These are phyloP conservation scores for Mandrillus leucophaeus DNA, from an alignment of 2,113 vertebrate genomes.

Conservation along the genomic window DNA sequence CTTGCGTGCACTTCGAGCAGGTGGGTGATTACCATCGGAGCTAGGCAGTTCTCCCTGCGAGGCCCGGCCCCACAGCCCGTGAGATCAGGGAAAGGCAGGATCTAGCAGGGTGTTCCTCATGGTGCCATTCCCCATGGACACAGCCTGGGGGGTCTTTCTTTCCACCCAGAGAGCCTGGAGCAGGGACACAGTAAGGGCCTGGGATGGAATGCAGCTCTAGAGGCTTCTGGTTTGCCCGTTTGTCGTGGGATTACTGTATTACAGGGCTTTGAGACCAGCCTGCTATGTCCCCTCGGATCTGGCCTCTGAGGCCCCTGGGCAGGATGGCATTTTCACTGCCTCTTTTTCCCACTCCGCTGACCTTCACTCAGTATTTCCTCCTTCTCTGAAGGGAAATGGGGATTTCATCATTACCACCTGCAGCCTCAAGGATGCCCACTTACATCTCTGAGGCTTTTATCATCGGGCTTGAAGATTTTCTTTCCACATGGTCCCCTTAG, in stretches of 20 bases:
- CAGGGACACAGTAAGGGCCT: background rate
- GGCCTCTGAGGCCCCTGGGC: background rate
- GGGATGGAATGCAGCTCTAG: background rate
- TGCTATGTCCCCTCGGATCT: background rate
- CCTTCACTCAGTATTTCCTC: background rate
- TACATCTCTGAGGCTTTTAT: background rate
- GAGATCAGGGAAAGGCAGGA: background rate
- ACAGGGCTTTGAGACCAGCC: background rate
- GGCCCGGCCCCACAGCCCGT: background rate
- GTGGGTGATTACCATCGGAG: conserved; percentile 14
- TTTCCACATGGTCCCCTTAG: background rate
- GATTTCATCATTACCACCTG: background rate
- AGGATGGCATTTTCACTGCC: background rate
- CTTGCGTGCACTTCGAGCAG: conserved; percentile 44
- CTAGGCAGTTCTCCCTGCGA: background rate
- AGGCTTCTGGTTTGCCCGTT: background rate
- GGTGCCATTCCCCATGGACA: background rate
- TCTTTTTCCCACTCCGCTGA: background rate
- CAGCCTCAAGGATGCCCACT: background rate
- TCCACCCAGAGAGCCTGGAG: background rate
- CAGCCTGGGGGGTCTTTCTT: background rate
- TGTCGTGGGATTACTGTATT: accelerated
- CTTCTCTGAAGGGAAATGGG: background rate
- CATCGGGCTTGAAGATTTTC: background rate
- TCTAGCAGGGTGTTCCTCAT: background rate